phyloP scores from a whole-genome alignment of 2,113 vertebrate species.

The Odontophorus gujanensis region DNA sequence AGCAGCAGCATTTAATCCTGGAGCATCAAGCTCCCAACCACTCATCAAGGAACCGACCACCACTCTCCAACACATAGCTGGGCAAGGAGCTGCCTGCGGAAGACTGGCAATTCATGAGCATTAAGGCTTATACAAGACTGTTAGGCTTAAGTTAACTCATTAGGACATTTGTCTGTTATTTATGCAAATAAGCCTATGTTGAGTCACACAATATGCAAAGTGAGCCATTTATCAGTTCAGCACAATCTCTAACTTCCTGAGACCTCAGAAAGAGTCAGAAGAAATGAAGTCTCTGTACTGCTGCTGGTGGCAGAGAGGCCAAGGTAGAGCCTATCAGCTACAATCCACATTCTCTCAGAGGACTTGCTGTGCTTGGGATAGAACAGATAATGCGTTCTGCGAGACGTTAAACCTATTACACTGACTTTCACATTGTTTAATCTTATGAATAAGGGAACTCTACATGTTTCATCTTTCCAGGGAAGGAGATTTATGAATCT shows the following conservation, averaged over 20 bases:
- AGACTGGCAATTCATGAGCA: not conserved
- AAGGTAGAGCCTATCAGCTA: not conserved
- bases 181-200: conserved; percentile 29
- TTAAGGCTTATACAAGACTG: conserved; percentile 9
- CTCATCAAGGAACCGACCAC: not conserved
- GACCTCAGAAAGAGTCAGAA: not conserved
- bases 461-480: conserved; percentile 21
- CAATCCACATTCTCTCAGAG: not conserved
- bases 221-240: conserved; percentile 18
- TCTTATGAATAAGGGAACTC: conserved; percentile 9
- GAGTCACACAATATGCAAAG: conserved; percentile 37
- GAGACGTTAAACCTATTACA: not conserved
- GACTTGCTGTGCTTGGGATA: not conserved
- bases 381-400: not conserved
- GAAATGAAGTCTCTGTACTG: not conserved
- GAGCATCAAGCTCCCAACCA: not conserved
- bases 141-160: conserved; percentile 14
- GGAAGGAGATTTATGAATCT: conserved; percentile 1
- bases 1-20: not conserved
- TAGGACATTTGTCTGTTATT: not conserved
- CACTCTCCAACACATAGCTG: not conserved
- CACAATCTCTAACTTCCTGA: not conserved
- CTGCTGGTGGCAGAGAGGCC: not conserved
- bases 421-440: not conserved
- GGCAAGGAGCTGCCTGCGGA: not conserved